Percentiles rank a stretch among this genome's conserved stretches.
These are phyloP conservation scores for Anarhynchus alexandrinus DNA, from an alignment of 2,113 vertebrate genomes.

Conservation along the genomic window DNA sequence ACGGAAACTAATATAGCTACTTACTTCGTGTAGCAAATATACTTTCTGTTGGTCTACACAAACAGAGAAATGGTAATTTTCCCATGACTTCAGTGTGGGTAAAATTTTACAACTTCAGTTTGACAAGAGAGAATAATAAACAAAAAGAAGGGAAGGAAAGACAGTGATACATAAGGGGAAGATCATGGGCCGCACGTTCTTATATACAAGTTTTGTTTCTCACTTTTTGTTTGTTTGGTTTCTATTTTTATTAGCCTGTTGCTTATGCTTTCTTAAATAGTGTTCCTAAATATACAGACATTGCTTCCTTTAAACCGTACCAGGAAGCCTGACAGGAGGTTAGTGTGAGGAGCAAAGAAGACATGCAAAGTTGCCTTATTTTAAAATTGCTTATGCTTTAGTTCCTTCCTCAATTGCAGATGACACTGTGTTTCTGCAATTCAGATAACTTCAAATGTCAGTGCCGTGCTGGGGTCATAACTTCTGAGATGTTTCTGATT, in stretches of 20 bases:
- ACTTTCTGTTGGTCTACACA: not conserved
- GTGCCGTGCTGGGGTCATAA: not conserved
- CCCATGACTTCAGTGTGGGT: not conserved
- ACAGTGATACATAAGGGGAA: not conserved
- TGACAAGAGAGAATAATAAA: not conserved
- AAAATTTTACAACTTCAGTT: not conserved
- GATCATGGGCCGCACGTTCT: not conserved
- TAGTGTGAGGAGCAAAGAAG: not conserved
- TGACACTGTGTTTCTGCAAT: not conserved
- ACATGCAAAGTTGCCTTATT: not conserved
- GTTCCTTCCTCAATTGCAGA: not conserved
- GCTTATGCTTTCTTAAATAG: not conserved
- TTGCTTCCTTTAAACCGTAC: not conserved
- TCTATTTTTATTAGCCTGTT: constrained; percentile 10
- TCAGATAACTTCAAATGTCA: not conserved
- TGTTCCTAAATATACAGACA: not conserved
- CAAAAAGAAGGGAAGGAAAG: not conserved
- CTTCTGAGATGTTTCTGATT: not conserved
- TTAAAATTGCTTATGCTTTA: not conserved
- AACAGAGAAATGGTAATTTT: not conserved
- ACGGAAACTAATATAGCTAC: not conserved
- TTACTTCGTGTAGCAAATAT: not conserved
- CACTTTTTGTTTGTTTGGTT: not conserved
- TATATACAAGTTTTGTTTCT: not conserved
- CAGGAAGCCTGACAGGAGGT: not conserved